A percentile compares a stretch with the other conserved stretches of the same genome.
Conservation (phyloP, 2,113 vertebrate species). For the Tretioscincus oriximinensis region DNA sequence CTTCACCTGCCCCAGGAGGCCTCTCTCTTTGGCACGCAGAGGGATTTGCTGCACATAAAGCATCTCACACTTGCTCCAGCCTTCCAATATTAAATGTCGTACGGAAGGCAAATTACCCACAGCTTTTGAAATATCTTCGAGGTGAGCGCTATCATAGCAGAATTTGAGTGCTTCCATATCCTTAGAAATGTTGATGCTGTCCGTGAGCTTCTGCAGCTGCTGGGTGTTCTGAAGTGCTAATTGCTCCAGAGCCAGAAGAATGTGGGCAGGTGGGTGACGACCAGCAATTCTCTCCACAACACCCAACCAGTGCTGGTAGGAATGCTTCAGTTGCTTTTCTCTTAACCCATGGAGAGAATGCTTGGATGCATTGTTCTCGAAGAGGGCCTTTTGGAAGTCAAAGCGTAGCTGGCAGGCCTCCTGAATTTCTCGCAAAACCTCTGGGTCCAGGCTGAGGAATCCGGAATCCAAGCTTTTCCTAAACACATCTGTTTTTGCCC, state of each 20-base stretch:
- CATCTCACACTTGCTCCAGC: constrained; percentile 74
- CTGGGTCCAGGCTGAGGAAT: constrained; percentile 47
- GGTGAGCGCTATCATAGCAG: constrained; percentile 63
- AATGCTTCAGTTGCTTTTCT: not conserved
- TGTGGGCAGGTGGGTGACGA: constrained; percentile 76
- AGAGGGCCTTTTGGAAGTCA: constrained; percentile 57
- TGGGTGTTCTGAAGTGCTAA: constrained; percentile 75
- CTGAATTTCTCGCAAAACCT: constrained; percentile 61
- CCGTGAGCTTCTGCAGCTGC: constrained; percentile 70
- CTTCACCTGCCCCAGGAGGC: constrained; percentile 57
- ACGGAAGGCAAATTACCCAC: constrained; percentile 69
- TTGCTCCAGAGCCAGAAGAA: constrained; percentile 78
- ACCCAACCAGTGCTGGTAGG: constrained; percentile 24
- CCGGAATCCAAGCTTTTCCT: constrained; percentile 10
- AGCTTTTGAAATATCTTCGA: constrained; percentile 69
- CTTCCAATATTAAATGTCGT: constrained; percentile 72
- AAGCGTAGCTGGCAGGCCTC: constrained; percentile 53
- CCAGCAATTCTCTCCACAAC: constrained; percentile 76
- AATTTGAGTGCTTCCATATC: constrained; percentile 71
- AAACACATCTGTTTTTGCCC: constrained; percentile 50
- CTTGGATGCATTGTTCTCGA: constrained; percentile 1
- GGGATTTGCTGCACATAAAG: constrained; percentile 64
- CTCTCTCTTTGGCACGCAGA: constrained; percentile 54
- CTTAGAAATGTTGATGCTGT: constrained; percentile 62
- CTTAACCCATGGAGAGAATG: constrained; percentile 50